A percentile compares a stretch with the other conserved stretches of the same genome.
Evolutionary conservation across 1,140 invertebrate genomes (phyloP).

Genomic region (Reticulitermes speratus): DNA sequence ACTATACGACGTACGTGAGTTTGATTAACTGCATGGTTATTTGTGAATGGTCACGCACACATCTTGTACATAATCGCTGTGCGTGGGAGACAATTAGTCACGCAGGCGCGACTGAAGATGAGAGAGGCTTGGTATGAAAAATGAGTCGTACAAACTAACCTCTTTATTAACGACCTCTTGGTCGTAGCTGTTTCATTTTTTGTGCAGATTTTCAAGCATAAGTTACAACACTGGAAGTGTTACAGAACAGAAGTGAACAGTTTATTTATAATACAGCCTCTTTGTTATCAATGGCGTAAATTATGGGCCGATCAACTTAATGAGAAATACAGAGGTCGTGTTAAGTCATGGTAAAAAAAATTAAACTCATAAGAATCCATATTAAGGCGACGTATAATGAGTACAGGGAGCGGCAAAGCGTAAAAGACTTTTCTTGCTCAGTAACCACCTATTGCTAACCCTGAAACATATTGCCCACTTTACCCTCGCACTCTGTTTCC

Average conservation of each 20-base stretch:
- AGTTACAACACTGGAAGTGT: not conserved
- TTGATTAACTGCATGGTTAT: not conserved
- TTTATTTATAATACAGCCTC: not conserved
- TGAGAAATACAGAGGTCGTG: not conserved
- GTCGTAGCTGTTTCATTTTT: not conserved
- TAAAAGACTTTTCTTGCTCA: too few relatives aligned
- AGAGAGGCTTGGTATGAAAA: not conserved
- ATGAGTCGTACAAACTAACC: conserved; percentile 5
- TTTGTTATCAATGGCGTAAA: not conserved
- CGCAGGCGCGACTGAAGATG: conserved; percentile 1
- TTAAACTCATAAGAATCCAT: not conserved
- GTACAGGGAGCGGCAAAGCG: too few relatives aligned
- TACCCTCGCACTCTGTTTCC: too few relatives aligned
- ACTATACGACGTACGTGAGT: not conserved
- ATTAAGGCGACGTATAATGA: not conserved
- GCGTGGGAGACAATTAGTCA: not conserved
- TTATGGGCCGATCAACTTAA: not conserved
- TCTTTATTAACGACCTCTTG: conserved; percentile 3
- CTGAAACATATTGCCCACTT: too few relatives aligned
- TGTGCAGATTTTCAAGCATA: not conserved
- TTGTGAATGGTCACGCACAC: not conserved
- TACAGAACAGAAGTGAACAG: not conserved
- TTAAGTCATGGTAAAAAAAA: not conserved
- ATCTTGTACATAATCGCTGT: not conserved
- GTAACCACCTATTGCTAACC: too few relatives aligned